Conservation (phyloP, 2,888 invertebrate species). For the Agrotis ipsilon region DNA sequence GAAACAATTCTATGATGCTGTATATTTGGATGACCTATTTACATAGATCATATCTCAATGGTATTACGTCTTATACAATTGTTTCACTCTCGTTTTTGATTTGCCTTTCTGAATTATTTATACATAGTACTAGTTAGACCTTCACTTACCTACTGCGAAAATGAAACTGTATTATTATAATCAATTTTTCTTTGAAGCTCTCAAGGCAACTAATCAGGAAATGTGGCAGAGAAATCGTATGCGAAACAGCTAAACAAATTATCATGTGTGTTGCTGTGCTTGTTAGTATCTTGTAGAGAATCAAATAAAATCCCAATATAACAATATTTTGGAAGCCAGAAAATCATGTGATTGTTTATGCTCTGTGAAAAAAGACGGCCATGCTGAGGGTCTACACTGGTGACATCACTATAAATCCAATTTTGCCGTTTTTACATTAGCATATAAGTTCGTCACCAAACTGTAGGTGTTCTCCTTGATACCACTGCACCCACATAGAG, state of each 20-base stretch:
- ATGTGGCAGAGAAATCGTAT: slow-evolving; percentile 9
- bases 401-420: slow-evolving; percentile 76
- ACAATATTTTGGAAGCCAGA: background rate
- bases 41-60: slow-evolving; percentile 33
- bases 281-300: slow-evolving; percentile 5
- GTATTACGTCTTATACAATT: slow-evolving; percentile 36
- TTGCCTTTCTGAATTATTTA: slow-evolving; percentile 32
- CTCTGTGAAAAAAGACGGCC: slow-evolving; percentile 45
- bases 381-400: slow-evolving; percentile 73
- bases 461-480: slow-evolving; percentile 84
- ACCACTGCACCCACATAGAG: slow-evolving; percentile 79
- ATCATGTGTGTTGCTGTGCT: slow-evolving; percentile 1
- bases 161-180: slow-evolving; percentile 2
- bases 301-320: background rate
- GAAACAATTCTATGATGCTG: slow-evolving; percentile 65
- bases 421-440: slow-evolving; percentile 67
- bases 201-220: slow-evolving; percentile 18
- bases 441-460: slow-evolving; percentile 65
- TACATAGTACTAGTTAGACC: slow-evolving; percentile 13
- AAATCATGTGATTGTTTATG: background rate
- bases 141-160: slow-evolving; percentile 17
- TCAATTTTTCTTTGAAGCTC: slow-evolving; percentile 15
- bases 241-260: slow-evolving; percentile 11
- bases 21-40: slow-evolving; percentile 69
- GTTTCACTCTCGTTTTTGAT: slow-evolving; percentile 39